A percentile compares a stretch with the other conserved stretches of the same genome.
Conservation (phyloP, 2,113 vertebrate species). For the Myotis lucifugus region DNA sequence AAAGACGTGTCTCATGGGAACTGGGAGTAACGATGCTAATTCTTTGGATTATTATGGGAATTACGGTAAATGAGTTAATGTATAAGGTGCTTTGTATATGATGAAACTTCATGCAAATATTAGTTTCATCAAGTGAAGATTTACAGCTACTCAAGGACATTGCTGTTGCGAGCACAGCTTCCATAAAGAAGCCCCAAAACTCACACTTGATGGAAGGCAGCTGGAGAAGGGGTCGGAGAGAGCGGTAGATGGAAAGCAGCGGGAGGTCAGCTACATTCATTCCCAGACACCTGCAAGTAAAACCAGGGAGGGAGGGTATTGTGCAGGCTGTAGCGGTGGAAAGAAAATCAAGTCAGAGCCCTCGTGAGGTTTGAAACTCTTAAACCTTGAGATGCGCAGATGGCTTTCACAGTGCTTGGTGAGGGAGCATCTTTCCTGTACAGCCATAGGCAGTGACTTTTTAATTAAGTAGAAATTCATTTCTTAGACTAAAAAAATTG, state of each 20-base stretch:
- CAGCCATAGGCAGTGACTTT: not conserved
- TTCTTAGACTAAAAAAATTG: not conserved
- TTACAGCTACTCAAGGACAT: not conserved
- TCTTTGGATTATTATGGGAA: not conserved
- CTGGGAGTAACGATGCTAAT: not conserved
- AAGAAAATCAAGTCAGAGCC: not conserved
- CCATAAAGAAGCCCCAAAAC: slow-evolving; percentile 23
- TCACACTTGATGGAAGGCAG: slow-evolving; percentile 66
- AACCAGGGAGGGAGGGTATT: not conserved
- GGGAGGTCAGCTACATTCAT: slow-evolving; percentile 82
- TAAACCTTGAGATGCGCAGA: not conserved
- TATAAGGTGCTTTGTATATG: not conserved
- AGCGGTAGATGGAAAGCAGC: not conserved
- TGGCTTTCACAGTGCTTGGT: not conserved
- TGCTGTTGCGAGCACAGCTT: not conserved
- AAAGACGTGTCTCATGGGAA: not conserved
- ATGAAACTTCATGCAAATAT: not conserved
- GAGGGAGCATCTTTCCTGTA: not conserved
- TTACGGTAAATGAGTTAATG: not conserved
- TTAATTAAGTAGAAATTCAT: not conserved
- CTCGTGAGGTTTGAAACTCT: not conserved
- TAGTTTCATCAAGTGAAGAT: not conserved
- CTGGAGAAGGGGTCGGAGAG: slow-evolving; percentile 71
- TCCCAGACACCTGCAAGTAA: slow-evolving; percentile 78
- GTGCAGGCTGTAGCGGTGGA: not conserved